Evolutionary conservation across 1,140 invertebrate species (phyloP).

Genomic region (Sweltsa coloradensis): DNA sequence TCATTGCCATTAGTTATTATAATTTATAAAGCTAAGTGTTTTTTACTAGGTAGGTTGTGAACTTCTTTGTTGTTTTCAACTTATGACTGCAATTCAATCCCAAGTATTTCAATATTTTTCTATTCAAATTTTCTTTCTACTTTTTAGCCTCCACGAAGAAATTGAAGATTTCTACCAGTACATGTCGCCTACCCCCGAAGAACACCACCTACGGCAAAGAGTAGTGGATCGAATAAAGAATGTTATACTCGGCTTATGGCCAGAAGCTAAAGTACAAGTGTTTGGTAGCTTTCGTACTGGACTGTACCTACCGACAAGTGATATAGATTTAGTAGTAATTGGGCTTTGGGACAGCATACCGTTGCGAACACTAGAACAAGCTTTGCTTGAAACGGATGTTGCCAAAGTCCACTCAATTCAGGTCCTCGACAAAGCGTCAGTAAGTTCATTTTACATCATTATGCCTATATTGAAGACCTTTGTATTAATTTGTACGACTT

Average conservation of each 20-base stretch:
- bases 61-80: too few relatives aligned
- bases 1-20: too few relatives aligned
- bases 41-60: too few relatives aligned
- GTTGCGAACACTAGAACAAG: conserved; percentile 78
- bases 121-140: too few relatives aligned
- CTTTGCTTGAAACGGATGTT: conserved; percentile 76
- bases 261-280: conserved; percentile 82
- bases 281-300: conserved; percentile 94
- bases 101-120: too few relatives aligned
- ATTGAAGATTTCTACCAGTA: conserved; percentile 92
- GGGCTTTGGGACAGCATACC: conserved; percentile 89
- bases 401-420: conserved; percentile 80
- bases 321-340: conserved; percentile 95
- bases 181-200: conserved; percentile 82
- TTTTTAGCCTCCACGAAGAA: conserved; percentile 83
- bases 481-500: too few relatives aligned
- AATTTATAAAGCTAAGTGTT: too few relatives aligned
- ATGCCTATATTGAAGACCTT: background rate
- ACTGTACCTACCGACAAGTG: conserved; percentile 89
- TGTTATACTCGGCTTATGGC: conserved; percentile 79
- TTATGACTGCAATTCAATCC: too few relatives aligned
- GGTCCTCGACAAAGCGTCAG: conserved; percentile 93
- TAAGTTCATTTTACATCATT: conserved; percentile 32
- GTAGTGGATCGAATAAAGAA: conserved; percentile 79
- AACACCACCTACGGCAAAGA: conserved; percentile 71